Base-by-base conservation (phyloP, 2,888 invertebrate genomes). In the Lymantria dispar region DNA sequence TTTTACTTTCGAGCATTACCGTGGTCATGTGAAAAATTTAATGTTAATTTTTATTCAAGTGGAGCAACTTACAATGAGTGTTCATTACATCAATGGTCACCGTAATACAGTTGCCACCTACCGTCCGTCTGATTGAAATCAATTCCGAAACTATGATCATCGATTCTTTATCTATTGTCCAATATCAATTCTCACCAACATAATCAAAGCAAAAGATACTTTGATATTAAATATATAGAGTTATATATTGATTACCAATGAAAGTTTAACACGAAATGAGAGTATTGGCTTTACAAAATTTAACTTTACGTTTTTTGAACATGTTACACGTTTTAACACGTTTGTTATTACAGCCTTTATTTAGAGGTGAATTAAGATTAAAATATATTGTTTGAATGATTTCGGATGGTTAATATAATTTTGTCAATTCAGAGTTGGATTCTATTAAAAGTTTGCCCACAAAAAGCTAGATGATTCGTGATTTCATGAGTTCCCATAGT, bases 101-200 rank as follows among this genome's bases (percentile, higher is more conserved):
- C 82, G 85, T 86, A 86, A 84, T 78, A 77, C 82, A 74, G 83
- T 77, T 78, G 85, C 88, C 88, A 83, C 88, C 87, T 87, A 87
- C 87, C 63, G 87, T 77, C 84, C 69, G 57, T 62, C 65, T 85
- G 86, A 87, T 87, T 85, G 87, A 83, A 87, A 87, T 85, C 86
- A 85, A 87, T 87, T 80, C 77, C 68, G 62, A 72, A 78, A 68
- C 74, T 74, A 70, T 71, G 68, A 67, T 76, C 80, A 87, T 88
- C 86, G 86, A 85, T 84, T 76, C 73, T 70, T 68, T 62, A 67
- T 58, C 57, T 61, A 78, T 83, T 77, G 77, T 75, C 62, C 65
- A 68, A 64, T 62, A 71, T 68, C 56, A 64, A 56, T 60, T 53
- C 44, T 44, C 50, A 58, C 37, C 8, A 9, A 12, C 30, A 53